Conservation (phyloP, 2,888 invertebrate species). For the Acleris cristana region DNA sequence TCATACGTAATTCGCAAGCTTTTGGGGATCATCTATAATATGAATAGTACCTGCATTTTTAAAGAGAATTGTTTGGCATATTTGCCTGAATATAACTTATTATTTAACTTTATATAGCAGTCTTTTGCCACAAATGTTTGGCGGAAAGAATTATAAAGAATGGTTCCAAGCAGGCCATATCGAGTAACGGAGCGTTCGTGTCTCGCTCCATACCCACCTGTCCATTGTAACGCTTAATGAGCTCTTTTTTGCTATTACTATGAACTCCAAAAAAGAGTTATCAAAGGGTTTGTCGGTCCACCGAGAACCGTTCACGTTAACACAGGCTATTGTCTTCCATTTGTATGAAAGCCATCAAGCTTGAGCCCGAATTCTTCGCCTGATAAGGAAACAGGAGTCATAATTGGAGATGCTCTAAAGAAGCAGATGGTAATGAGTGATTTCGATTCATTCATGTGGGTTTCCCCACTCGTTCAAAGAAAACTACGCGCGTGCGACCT, state of each 20-base stretch:
- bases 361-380: background rate
- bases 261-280: background rate
- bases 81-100: no score
- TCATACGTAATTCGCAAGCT: no score
- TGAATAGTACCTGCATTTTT: no score
- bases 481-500: background rate
- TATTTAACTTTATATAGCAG: no score
- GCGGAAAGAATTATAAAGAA: no score
- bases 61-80: no score
- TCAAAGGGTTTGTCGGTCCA: background rate
- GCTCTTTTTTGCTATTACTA: background rate
- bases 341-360: background rate
- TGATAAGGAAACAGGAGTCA: background rate
- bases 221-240: no score
- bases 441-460: slow-evolving; percentile 4
- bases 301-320: background rate
- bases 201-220: no score
- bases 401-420: background rate
- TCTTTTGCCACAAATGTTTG: no score
- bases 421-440: background rate
- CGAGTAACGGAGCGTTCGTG: no score
- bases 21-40: no score
- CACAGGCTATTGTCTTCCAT: background rate
- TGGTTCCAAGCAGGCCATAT: no score
- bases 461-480: background rate